Evolutionary conservation across 2,797 vertebrate genomes (phyloP).

Genomic region (Huso huso): DNA sequence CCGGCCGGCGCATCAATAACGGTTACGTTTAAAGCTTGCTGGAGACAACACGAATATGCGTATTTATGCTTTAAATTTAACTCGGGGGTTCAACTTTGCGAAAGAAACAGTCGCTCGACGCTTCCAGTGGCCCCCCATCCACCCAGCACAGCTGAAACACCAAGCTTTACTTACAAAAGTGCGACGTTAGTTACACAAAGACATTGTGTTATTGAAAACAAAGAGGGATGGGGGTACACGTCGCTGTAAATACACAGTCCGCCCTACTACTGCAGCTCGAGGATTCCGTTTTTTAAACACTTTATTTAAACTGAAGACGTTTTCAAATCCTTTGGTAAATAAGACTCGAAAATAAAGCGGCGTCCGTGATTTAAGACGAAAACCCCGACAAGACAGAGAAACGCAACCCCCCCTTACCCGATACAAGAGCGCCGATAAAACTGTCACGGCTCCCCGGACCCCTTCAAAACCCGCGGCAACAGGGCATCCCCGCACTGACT

Average conservation of each 20-base stretch:
- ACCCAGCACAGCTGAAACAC: slow-evolving; percentile 15
- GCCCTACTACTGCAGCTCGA: no score
- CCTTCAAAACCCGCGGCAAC: neutral
- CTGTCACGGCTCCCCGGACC: slow-evolving; percentile 22
- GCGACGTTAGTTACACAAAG: neutral
- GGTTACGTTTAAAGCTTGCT: slow-evolving; percentile 11
- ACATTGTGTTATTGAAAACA: slow-evolving; percentile 11
- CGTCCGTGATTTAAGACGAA: slow-evolving; percentile 40
- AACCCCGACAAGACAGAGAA: slow-evolving; percentile 34
- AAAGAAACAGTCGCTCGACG: slow-evolving; percentile 13
- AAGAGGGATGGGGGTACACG: slow-evolving; percentile 18
- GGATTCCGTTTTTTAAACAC: neutral
- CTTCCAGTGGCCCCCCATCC: slow-evolving; percentile 25
- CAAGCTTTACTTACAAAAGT: no score
- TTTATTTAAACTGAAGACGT: neutral
- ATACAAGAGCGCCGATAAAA: neutral
- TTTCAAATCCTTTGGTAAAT: neutral
- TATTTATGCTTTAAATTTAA: neutral
- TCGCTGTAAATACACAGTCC: no score
- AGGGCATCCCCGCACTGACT: neutral
- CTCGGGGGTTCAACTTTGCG: no score
- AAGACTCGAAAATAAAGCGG: neutral
- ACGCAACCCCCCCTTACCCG: neutral
- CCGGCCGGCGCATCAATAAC: slow-evolving; percentile 7
- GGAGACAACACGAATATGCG: slow-evolving; percentile 9